Evolutionary conservation across 2,888 invertebrate genomes (phyloP).

Genomic region (Lysandra coridon): DNA sequence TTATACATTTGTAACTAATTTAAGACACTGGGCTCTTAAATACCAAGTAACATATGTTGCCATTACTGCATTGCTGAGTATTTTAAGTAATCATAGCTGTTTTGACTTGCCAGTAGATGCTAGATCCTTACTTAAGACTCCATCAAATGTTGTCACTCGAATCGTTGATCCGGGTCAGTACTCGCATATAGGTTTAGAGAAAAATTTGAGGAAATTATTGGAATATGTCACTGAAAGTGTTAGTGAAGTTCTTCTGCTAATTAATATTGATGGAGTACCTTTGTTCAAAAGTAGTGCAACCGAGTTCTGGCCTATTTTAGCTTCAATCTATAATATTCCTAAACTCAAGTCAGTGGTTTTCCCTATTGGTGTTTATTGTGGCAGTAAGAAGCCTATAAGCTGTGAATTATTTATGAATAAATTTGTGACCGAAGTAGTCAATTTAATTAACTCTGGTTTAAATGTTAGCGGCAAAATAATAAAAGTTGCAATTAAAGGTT

Average conservation of each 20-base stretch:
- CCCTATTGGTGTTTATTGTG: not conserved
- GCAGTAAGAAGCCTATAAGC: not conserved
- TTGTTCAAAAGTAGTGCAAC: conserved; percentile 8
- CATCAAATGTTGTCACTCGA: not conserved
- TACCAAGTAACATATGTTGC: not conserved
- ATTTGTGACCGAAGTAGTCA: not conserved
- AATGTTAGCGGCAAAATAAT: not conserved
- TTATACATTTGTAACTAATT: not conserved
- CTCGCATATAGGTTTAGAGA: not conserved
- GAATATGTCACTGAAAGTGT: conserved; percentile 5
- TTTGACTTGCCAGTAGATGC: conserved; percentile 10
- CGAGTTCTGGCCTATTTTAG: not conserved
- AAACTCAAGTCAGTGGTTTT: not conserved
- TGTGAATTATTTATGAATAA: not conserved
- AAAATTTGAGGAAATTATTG: not conserved
- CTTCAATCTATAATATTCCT: not conserved
- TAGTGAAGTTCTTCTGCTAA: not conserved
- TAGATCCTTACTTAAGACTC: conserved; percentile 13
- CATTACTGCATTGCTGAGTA: not conserved
- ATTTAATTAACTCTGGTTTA: not conserved
- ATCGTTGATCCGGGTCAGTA: not conserved
- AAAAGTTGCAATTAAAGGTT: not conserved
- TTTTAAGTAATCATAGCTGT: not conserved
- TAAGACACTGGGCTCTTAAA: not conserved
- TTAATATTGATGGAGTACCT: not conserved